Base-by-base conservation (phyloP, 2,888 invertebrate species). In the Agonopterix arenella region DNA sequence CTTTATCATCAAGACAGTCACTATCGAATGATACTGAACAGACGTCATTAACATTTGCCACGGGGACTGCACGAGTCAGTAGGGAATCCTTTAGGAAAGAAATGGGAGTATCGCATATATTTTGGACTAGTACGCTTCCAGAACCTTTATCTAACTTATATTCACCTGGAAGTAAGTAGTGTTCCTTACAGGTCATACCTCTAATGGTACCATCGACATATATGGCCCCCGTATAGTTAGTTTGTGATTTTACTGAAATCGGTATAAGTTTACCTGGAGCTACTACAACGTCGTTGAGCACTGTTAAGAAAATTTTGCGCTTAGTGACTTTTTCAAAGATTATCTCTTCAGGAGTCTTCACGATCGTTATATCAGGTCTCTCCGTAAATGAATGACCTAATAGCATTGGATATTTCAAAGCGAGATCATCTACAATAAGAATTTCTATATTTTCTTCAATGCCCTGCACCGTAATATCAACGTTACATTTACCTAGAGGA, bases 341-440 rank as follows among this genome's bases (percentile, higher is more conserved):
- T 7, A 50, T 7, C 11, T 28, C 18, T 2, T 36, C 11, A n/a
- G 43, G 37, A 1, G 52, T 52, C 11, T 52, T 52, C 0, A 44
- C 40, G 4, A 52, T 48, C 2, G 40, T 3, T 2, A 52, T 44
- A 16, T n/a, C 8, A 4, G 52, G 52, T 4, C 11, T 28, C 41
- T 52, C 52, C 2, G 52, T 52, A 44, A 52, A 52, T 9, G 45
- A 9, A 13, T 52, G 51, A 0, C 48, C 46, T n/a, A 52, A n/a
- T 16, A 40, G 11, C 1, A 52, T 36, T 1, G 48, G 36, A 13
- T 13, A 11, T 4, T 38, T 37, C 3, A 52, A 8, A 7, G 46
- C 40, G 7, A 13, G 1, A 11, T 52, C 52, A 8, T 48, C 36
- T 8, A 52, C 52, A 1, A 52, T 41, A 5, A 37, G 44, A 11